Evolutionary conservation across 2,888 invertebrate genomes (phyloP).

Genomic region (Drosophila conformis): DNA sequence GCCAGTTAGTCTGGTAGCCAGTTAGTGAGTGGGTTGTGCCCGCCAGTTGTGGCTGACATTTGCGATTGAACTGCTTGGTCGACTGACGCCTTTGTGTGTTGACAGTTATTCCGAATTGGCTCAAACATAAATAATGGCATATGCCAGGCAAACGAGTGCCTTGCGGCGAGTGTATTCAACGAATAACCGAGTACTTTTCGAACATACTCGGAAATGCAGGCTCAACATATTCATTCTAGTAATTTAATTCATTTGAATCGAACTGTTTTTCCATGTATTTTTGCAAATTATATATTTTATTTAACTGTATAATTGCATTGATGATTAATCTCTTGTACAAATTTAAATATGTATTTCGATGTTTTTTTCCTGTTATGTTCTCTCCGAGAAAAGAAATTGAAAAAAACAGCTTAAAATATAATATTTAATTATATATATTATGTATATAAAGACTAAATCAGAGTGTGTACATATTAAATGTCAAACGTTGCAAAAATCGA

Average conservation of each 20-base stretch:
- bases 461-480: not conserved
- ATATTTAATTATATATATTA: not conserved
- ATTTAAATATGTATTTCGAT: not conserved
- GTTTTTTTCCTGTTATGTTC: too few relatives aligned
- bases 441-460: not conserved
- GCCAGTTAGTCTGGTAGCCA: slow-evolving; percentile 6
- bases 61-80: slow-evolving; percentile 28
- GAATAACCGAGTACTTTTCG: not conserved
- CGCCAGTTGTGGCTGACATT: slow-evolving; percentile 55
- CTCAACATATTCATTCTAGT: not conserved
- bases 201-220: not conserved
- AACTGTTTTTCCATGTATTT: not conserved
- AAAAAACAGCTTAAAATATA: not conserved
- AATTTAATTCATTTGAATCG: not conserved
- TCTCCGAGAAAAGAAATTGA: too few relatives aligned
- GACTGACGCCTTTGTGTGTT: slow-evolving; percentile 30
- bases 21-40: slow-evolving; percentile 46
- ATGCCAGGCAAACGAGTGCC: not conserved
- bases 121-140: slow-evolving; percentile 2
- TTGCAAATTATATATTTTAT: not conserved
- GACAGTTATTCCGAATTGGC: slow-evolving; percentile 4
- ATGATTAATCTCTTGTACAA: not conserved
- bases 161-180: not conserved
- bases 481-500: not conserved
- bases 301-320: not conserved